Evolutionary conservation across 1,140 invertebrate species (phyloP).

Genomic region (Cataglyphis hispanica): DNA sequence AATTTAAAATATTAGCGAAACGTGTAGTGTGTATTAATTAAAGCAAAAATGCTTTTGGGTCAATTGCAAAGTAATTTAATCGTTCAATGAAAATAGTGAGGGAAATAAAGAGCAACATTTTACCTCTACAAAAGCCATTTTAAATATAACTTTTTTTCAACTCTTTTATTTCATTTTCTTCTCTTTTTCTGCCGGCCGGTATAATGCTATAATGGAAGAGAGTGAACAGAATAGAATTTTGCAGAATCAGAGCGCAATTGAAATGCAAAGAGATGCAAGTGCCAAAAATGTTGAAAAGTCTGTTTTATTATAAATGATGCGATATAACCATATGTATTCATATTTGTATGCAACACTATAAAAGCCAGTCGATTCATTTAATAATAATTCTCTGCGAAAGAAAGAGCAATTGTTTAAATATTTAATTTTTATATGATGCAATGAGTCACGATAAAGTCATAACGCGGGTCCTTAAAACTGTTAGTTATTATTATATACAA

Average conservation of each 20-base stretch:
- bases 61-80: slow-evolving; percentile 55
- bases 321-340: neutral
- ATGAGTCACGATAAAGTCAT: neutral
- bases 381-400: neutral
- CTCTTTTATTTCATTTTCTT: slow-evolving; percentile 14
- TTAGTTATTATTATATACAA: neutral
- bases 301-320: neutral
- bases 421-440: neutral
- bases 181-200: neutral
- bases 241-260: slow-evolving; percentile 33
- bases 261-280: neutral
- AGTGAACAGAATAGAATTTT: slow-evolving; percentile 27
- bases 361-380: neutral
- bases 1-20: slow-evolving; percentile 21
- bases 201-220: slow-evolving; percentile 18
- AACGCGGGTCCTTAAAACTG: neutral
- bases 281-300: neutral
- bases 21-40: slow-evolving; percentile 20
- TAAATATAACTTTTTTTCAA: slow-evolving; percentile 34
- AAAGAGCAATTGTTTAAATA: neutral
- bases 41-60: slow-evolving; percentile 41
- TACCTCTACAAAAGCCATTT: slow-evolving; percentile 42
- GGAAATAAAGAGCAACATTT: slow-evolving; percentile 37
- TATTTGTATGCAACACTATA: neutral
- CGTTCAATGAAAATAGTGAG: slow-evolving; percentile 20